A percentile compares a stretch with the other conserved stretches of the same genome.
Evolutionary conservation across 2,888 invertebrate genomes (phyloP).

Genomic region (Trachelus iudaicus): DNA sequence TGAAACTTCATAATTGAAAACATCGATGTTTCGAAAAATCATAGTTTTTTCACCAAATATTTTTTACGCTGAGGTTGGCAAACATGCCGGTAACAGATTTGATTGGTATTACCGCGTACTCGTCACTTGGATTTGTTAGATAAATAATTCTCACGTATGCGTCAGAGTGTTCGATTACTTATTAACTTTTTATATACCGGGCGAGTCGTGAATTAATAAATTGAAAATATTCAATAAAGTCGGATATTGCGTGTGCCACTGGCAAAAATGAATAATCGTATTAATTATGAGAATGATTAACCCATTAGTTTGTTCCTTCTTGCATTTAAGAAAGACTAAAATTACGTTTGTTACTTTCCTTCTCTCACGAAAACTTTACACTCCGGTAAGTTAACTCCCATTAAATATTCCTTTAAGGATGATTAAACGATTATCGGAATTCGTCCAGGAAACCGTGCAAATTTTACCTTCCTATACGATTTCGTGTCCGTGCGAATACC

Average conservation of each 20-base stretch:
- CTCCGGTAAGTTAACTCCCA: background rate
- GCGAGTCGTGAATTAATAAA: too few relatives aligned
- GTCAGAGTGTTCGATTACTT: background rate
- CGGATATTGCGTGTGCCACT: too few relatives aligned
- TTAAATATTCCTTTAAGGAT: background rate
- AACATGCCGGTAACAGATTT: background rate
- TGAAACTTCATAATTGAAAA: background rate
- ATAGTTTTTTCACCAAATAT: background rate
- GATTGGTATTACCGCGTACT: background rate
- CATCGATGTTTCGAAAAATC: background rate
- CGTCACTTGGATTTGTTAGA: background rate
- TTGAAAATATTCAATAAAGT: too few relatives aligned
- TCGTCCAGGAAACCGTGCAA: background rate
- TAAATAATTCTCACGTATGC: background rate
- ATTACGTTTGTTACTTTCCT: background rate
- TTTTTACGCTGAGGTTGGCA: background rate
- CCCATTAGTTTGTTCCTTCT: background rate
- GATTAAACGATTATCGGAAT: background rate
- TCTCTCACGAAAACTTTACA: background rate
- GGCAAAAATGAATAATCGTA: too few relatives aligned
- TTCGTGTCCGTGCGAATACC: background rate
- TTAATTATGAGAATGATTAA: too few relatives aligned
- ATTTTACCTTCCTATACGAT: background rate
- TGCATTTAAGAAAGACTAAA: background rate
- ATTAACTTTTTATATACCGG: background rate